Percentiles rank a stretch among this genome's conserved stretches.
phyloP scores from a whole-genome alignment of 2,113 vertebrate genomes.

The Xyrauchen texanus region DNA sequence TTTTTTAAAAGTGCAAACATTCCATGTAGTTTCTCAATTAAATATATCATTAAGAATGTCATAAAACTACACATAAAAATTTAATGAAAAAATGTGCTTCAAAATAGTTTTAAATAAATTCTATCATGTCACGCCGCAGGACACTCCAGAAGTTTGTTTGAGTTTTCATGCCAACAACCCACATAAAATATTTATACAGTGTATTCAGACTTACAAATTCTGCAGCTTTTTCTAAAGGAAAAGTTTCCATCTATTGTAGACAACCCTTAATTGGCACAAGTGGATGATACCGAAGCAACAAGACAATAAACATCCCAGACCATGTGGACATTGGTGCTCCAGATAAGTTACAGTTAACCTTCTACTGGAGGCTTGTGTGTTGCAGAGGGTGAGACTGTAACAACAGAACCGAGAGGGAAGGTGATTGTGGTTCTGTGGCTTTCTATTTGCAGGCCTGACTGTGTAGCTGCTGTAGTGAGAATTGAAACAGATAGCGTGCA shows the following conservation, averaged over 20 bases:
- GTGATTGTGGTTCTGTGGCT: constrained; percentile 44
- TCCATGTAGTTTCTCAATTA: no score
- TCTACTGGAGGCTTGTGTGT: constrained; percentile 29
- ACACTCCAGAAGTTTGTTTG: no score
- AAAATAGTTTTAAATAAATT: no score
- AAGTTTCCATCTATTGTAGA: background rate
- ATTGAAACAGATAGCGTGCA: constrained; percentile 53
- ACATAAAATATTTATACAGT: no score
- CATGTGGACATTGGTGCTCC: constrained; percentile 16
- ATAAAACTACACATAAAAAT: no score
- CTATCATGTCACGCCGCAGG: no score
- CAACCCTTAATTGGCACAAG: background rate
- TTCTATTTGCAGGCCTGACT: constrained; percentile 51
- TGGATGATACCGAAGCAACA: background rate
- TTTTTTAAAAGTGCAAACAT: no score
- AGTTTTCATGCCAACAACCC: no score
- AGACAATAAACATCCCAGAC: constrained; percentile 10
- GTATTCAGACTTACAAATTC: no score
- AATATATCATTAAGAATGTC: no score
- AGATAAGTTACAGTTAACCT: constrained; percentile 37
- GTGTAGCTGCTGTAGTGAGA: constrained; percentile 49
- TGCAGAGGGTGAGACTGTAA: background rate
- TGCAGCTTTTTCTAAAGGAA: background rate
- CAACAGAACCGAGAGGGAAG: no score
- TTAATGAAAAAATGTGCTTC: no score